These are phyloP conservation scores for Ophioninae sp. DNA, from an alignment of 2,888 invertebrate genomes.

Conservation along the genomic window DNA sequence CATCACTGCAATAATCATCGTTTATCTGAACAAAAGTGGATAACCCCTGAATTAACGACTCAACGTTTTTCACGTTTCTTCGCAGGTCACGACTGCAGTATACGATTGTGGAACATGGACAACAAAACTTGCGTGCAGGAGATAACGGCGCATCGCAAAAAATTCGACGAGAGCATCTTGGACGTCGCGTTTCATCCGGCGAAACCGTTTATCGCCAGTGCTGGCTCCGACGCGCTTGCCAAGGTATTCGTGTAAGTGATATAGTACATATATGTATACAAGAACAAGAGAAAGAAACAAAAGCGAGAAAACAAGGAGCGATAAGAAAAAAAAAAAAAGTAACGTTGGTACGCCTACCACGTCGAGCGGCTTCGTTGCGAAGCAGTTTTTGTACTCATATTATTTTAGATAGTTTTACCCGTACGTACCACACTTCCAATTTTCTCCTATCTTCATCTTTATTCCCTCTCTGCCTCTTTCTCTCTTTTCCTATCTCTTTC, in stretches of 20 bases:
- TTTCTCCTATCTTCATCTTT: constrained; percentile 54
- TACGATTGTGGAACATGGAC: constrained; percentile 99
- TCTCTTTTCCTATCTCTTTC: constrained; percentile 38
- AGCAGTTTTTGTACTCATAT: constrained; percentile 79
- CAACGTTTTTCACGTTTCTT: background rate
- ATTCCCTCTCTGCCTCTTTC: constrained; percentile 45
- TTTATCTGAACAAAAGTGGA: background rate
- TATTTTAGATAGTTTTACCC: constrained; percentile 79
- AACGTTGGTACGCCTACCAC: constrained; percentile 1
- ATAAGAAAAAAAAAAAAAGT: background rate
- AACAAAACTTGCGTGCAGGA: constrained; percentile 99
- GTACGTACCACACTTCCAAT: constrained; percentile 77
- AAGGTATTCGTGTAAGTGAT: constrained; percentile 95
- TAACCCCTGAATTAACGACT: background rate
- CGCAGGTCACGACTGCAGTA: constrained; percentile 96
- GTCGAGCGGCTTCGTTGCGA: constrained; percentile 60
- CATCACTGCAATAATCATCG: background rate
- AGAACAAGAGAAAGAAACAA: constrained; percentile 35
- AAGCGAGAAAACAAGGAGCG: background rate
- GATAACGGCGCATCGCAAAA: constrained; percentile 99
- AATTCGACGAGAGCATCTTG: constrained; percentile 99
- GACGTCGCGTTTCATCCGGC: constrained; percentile 99
- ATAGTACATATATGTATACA: constrained; percentile 66
- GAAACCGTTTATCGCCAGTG: constrained; percentile 98
- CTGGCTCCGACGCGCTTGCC: constrained; percentile 98